Conservation (phyloP, 2,113 vertebrate species). For the Lanius ludovicianus region DNA sequence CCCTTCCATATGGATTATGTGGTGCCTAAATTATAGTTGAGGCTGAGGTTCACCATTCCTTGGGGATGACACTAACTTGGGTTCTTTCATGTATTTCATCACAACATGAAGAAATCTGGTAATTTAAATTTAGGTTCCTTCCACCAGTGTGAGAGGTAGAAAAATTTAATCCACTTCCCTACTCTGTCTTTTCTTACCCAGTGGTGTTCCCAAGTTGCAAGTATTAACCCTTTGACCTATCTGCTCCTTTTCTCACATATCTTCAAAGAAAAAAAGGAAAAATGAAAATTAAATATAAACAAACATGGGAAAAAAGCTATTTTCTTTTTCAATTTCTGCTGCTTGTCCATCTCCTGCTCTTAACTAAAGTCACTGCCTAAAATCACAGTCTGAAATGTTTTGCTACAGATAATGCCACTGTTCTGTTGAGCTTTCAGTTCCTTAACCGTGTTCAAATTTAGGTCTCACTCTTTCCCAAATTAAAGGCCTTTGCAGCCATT, state of each 20-base stretch:
- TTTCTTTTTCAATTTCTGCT: background rate
- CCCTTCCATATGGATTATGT: background rate
- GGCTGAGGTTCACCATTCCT: background rate
- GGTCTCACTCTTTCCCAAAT: background rate
- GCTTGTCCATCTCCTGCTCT: background rate
- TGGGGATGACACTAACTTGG: background rate
- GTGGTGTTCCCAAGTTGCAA: background rate
- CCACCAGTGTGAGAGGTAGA: background rate
- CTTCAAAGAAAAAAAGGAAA: background rate
- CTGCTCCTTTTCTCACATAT: background rate
- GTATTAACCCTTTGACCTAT: background rate
- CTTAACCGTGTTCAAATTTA: background rate
- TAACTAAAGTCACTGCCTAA: background rate
- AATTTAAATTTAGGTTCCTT: background rate
- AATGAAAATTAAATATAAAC: background rate
- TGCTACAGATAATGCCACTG: background rate
- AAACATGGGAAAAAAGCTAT: rapidly evolving
- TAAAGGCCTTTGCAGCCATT: background rate
- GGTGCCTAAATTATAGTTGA: background rate
- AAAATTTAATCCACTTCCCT: background rate
- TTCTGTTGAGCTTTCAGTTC: background rate
- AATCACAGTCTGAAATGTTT: background rate
- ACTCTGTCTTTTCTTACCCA: background rate
- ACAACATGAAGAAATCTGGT: background rate
- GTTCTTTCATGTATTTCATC: background rate